Conservation (phyloP, 2,113 vertebrate genomes). For the Sisor rabdophorus region DNA sequence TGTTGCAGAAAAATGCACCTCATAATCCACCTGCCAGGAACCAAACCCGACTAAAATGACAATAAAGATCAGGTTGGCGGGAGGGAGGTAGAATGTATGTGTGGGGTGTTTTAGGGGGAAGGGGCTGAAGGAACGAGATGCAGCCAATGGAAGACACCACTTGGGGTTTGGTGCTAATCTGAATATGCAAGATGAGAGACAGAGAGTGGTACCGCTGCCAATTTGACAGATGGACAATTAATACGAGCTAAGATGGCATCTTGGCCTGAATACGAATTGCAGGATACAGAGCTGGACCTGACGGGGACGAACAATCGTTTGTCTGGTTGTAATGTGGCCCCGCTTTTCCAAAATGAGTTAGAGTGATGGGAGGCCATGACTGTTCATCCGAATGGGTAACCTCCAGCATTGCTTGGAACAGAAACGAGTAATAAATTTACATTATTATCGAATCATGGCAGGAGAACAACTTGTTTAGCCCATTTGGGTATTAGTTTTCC, state of each 20-base stretch:
- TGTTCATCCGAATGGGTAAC: conserved; percentile 36
- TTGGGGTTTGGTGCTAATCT: conserved; percentile 65
- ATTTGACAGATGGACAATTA: conserved; percentile 75
- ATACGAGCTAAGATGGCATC: conserved; percentile 70
- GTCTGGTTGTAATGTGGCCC: conserved; percentile 31
- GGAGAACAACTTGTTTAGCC: conserved; percentile 19
- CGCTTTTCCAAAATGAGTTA: conserved; percentile 36
- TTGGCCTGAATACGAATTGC: conserved; percentile 68
- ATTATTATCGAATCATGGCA: conserved; percentile 32
- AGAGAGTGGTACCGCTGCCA: conserved; percentile 56
- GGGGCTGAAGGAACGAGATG: background rate
- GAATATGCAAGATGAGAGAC: conserved; percentile 43
- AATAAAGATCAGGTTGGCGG: conserved; percentile 11
- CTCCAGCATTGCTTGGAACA: conserved; percentile 28
- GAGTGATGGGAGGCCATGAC: conserved; percentile 33
- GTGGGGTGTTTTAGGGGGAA: background rate
- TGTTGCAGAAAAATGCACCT: too few relatives aligned
- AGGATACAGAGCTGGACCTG: conserved; percentile 54
- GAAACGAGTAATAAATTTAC: conserved; percentile 31
- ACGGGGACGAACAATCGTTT: conserved; percentile 39
- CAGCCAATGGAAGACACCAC: conserved; percentile 36
- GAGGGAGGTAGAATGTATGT: background rate
- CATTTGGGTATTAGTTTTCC: background rate
- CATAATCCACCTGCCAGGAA: conserved; percentile 35
- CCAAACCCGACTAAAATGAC: conserved; percentile 35